Percentiles rank a stretch among this genome's conserved stretches.
Evolutionary conservation across 53 echinoderm and acorn worm species (phyloP).

Genomic region (Luidia sarsii): DNA sequence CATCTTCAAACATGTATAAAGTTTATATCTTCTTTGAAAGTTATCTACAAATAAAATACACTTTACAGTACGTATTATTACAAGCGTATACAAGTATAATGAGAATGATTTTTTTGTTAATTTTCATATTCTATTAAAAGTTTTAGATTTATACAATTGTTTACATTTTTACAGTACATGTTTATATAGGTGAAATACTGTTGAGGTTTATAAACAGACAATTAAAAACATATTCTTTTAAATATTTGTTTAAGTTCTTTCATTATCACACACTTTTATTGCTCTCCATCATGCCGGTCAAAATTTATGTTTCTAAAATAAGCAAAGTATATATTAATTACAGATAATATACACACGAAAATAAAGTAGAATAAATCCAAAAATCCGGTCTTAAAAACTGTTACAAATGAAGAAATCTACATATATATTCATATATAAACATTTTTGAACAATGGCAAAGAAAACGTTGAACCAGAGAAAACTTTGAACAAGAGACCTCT

Average conservation of each 20-base stretch:
- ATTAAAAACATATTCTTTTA: conserved; percentile 42
- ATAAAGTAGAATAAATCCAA: background rate
- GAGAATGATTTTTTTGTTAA: conserved; percentile 32
- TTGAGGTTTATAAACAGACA: conserved; percentile 51
- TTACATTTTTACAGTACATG: conserved; percentile 56
- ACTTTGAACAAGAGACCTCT: too few species aligned
- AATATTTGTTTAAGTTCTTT: conserved; percentile 13
- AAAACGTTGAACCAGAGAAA: too few species aligned
- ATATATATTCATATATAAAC: too few species aligned
- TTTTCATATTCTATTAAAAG: conserved; percentile 36
- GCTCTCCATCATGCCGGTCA: conserved; percentile 36
- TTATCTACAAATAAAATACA: conserved; percentile 56
- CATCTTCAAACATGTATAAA: conserved; percentile 22
- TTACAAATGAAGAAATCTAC: too few species aligned
- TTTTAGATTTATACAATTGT: conserved; percentile 40
- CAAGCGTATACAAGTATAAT: conserved; percentile 31
- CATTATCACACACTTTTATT: conserved; percentile 55
- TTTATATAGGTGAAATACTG: conserved; percentile 53
- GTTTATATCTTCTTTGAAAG: conserved; percentile 30
- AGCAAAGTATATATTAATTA: background rate
- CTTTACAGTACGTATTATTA: conserved; percentile 50
- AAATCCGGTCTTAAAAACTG: too few species aligned
- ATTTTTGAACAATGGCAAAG: too few species aligned
- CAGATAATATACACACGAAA: background rate
- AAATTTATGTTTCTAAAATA: background rate